Conservation (phyloP, 2,888 invertebrate genomes). For the Mesodorylaimus sp. region DNA sequence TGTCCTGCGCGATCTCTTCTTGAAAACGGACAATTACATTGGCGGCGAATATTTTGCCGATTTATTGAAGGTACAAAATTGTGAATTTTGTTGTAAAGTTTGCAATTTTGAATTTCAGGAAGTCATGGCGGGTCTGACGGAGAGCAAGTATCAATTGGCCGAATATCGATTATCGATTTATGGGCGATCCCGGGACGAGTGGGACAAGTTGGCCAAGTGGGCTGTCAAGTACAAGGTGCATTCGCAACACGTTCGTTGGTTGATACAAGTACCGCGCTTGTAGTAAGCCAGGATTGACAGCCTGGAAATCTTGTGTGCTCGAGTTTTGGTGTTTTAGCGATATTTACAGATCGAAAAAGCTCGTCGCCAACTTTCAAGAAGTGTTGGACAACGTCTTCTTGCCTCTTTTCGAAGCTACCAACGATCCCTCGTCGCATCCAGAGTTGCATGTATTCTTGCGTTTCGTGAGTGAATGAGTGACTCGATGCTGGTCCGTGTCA, state of each 20-base stretch:
- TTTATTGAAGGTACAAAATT: constrained; percentile 67
- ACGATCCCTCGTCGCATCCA: constrained; percentile 71
- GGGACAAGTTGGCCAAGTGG: constrained; percentile 93
- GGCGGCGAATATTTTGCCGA: constrained; percentile 92
- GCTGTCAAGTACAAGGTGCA: constrained; percentile 77
- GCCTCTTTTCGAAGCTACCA: constrained; percentile 89
- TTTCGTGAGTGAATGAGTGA: constrained; percentile 44
- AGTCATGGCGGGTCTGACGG: constrained; percentile 82
- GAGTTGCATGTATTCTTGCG: constrained; percentile 67
- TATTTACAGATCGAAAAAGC: constrained; percentile 82
- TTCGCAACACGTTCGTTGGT: constrained; percentile 86
- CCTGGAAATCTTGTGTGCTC: background rate
- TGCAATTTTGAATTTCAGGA: constrained; percentile 42
- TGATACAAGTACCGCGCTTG: constrained; percentile 87
- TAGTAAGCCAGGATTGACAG: constrained; percentile 71
- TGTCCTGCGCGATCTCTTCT: constrained; percentile 83
- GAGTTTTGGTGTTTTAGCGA: constrained; percentile 56
- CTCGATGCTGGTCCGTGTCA: background rate
- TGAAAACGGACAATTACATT: constrained; percentile 91
- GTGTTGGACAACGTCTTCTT: constrained; percentile 81
- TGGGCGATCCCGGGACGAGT: constrained; percentile 74
- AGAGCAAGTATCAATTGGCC: constrained; percentile 95
- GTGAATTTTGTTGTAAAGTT: background rate
- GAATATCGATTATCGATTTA: constrained; percentile 89
- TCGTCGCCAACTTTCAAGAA: constrained; percentile 84